Base-by-base conservation (phyloP, 2,113 vertebrate species). In the Gadus chalcogrammus region DNA sequence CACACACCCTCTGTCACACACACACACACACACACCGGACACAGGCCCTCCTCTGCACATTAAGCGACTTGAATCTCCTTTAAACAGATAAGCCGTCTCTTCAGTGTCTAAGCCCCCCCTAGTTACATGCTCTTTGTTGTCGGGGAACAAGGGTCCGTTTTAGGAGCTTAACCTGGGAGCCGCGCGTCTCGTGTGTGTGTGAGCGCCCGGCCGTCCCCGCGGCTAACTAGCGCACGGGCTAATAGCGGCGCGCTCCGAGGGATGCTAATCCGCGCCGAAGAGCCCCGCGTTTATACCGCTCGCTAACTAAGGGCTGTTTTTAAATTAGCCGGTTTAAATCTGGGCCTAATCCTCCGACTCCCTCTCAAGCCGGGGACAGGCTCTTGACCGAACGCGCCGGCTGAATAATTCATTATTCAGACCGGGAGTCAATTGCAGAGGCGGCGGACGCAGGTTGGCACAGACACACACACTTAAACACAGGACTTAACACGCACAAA, bases 71-170 rank as follows among this genome's bases (percentile, higher is more conserved):
- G 77, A 82, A 86, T 82, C 82, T 80, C 56, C 1, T 48, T 65
- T 85, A 79, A 89, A 86, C 8, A 82, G 88, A 89, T 88, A 87
- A 90, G 83, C 73, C 79, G 2, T 24, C 79, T 74, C 77, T 55
- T 81, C 81, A 68, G 73, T 77, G 69, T 80, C 83, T 91, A 90
- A 91, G 85, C 89, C 87, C 79, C 76, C 78, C 12, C 38, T 9
- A 22, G 83, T 85, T 88, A 85, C 86, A 86, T 73, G 67, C 6
- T 86, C 90, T 88, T 90, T 89, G 86, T 89, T 88, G 86, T 88
- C 67, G 5, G 64, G 84, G 80, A 68, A 18, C 64, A 15, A 69
- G 78, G 73, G 77, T 79, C 80, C 78, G 63, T 87, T 89, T 88
- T 79, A 77, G 52, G 79, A 85, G 89, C 88, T 89, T 89, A 91